A percentile compares a stretch with the other conserved stretches of the same genome.
These are phyloP conservation scores for Lepetodrilus schrolli DNA, from an alignment of 2,888 invertebrate genomes.

Conservation along the genomic window DNA sequence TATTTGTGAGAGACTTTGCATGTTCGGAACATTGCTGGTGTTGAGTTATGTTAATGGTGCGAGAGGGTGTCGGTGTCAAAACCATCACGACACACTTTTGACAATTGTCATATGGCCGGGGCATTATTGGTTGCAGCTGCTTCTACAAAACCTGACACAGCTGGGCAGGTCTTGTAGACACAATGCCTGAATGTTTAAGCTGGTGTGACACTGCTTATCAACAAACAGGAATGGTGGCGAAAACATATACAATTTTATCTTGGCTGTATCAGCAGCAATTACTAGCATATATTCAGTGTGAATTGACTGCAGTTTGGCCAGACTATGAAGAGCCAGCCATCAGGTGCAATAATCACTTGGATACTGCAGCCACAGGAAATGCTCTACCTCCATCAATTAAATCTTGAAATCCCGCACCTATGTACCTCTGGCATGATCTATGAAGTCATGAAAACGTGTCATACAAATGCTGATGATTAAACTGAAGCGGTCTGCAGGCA, in stretches of 20 bases:
- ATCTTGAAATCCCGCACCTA: too few species aligned
- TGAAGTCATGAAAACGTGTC: too few species aligned
- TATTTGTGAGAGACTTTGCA: conserved; percentile 14
- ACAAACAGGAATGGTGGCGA: not conserved
- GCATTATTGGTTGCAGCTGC: not conserved
- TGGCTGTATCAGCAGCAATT: too few species aligned
- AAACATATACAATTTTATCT: not conserved
- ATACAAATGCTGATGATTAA: too few species aligned
- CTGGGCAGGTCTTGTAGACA: not conserved
- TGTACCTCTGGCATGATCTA: too few species aligned
- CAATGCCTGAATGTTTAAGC: not conserved
- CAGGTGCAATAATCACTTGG: too few species aligned
- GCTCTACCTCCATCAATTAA: too few species aligned
- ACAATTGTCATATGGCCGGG: not conserved
- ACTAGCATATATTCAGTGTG: too few species aligned
- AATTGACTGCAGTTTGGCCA: too few species aligned
- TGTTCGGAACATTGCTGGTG: not conserved
- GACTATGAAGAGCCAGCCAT: too few species aligned
- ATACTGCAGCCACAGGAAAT: too few species aligned
- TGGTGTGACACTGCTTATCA: not conserved
- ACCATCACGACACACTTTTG: not conserved
- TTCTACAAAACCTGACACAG: not conserved
- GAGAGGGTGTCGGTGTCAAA: not conserved
- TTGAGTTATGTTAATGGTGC: conserved; percentile 22
- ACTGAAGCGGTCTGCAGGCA: too few species aligned